A percentile compares a stretch with the other conserved stretches of the same genome.
These are phyloP conservation scores for Hirtodrosophila duncani DNA, from an alignment of 2,888 invertebrate species.

Conservation along the genomic window DNA sequence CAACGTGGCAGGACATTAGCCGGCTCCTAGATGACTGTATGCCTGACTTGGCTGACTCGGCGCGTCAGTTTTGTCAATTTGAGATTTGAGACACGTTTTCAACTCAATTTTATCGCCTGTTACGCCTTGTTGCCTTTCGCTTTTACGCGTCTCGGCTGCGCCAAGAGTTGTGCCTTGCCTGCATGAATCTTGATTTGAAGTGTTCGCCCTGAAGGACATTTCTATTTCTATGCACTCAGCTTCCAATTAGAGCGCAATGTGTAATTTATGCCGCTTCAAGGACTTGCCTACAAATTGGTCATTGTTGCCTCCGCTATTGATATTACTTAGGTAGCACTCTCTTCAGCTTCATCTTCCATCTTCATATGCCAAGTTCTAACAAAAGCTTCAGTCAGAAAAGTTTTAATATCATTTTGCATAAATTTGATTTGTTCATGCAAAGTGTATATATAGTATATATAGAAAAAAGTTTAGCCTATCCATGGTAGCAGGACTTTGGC, in stretches of 20 bases:
- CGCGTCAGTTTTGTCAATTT: conserved; percentile 69
- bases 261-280: conserved; percentile 71
- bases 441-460: too few relatives aligned
- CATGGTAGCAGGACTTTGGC: too few relatives aligned
- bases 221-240: conserved; percentile 46
- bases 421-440: conserved; percentile 30
- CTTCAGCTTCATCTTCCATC: not conserved
- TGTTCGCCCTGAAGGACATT: conserved; percentile 34
- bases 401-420: conserved; percentile 70
- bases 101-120: conserved; percentile 77
- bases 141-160: too few relatives aligned
- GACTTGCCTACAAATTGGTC: conserved; percentile 59
- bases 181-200: conserved; percentile 69
- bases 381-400: conserved; percentile 54
- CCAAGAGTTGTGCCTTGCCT: conserved; percentile 17
- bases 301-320: conserved; percentile 66
- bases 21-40: conserved; percentile 10
- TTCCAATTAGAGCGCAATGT: conserved; percentile 64
- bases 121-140: conserved; percentile 75
- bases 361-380: conserved; percentile 46
- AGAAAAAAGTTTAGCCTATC: conserved; percentile 26
- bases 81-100: conserved; percentile 75
- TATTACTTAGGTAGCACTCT: conserved; percentile 27
- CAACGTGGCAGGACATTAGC: conserved; percentile 49
- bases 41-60: conserved; percentile 24